Evolutionary conservation across 1,140 invertebrate genomes (phyloP), one percentile per base, ranked within the genome.

Genomic region (Philopotamus ludificatus): DNA sequence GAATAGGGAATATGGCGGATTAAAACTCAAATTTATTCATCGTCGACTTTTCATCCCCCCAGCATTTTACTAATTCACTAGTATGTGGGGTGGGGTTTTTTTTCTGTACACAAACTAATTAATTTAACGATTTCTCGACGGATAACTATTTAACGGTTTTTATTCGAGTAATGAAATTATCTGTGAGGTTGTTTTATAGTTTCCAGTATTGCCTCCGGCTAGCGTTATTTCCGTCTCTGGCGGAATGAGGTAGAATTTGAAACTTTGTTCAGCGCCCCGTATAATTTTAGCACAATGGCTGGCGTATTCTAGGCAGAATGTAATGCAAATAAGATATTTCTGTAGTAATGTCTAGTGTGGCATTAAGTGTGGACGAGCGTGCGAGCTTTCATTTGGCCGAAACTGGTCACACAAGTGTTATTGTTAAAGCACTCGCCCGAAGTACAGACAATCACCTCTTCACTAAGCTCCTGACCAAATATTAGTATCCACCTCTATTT

Each of bases 291-390:
- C 42, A 18, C 21, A 61, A 49, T 28, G 47, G 26, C 16, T n/a
- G 58, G 22, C 15, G 51, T 51, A 62, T 49, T 23, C 23, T 50
- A n/a, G 9, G 47, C 26, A 62, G 23, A 34, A 28, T 62, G 59
- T 51, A 51, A 62, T 62, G 59, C 59, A 62, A 62, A 62, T 62
- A 62, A 62, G 45, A 51, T 51, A 51, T 62, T 28, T 20, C 15
- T 16, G 20, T 15, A 28, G 16, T 28, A 34, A 62, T 51, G 44
- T 25, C 45, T 2, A 42, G 57, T 22, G 41, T 18, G 45, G 16
- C 25, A 44, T 44, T 62, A 62, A 62, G 59, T 62, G 59, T 47
- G 51, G 45, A 18, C 20, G 59, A 50, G 25, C 20, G 25, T 44
- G 59, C 12, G 26, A 28, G 59, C 42, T 51, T 51, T 62, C 59